Conservation (phyloP, 1,140 invertebrate genomes). For the Leptonema lineaticorne region DNA sequence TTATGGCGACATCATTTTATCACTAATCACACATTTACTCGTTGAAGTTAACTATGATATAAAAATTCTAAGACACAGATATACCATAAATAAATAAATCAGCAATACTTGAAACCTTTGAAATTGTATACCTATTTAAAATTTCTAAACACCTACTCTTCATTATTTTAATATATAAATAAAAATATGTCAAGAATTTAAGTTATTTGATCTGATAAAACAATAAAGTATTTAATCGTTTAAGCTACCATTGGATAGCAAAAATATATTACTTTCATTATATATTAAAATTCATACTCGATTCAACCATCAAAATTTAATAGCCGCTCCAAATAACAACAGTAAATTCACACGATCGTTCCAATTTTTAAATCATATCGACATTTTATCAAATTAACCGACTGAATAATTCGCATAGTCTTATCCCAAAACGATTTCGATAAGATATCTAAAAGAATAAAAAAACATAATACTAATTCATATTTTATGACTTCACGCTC, state of each 20-base stretch:
- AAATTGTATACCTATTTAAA: no score
- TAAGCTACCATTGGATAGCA: background rate
- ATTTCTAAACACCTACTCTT: no score
- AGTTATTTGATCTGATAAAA: no score
- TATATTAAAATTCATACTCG: background rate
- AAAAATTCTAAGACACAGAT: no score
- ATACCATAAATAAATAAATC: no score
- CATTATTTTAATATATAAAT: background rate
- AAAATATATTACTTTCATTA: background rate
- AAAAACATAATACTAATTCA: background rate
- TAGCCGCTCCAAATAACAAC: no score
- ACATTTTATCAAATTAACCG: background rate
- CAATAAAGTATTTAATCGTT: no score
- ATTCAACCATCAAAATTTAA: no score
- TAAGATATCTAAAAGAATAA: background rate
- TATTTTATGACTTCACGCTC: constrained; percentile 1
- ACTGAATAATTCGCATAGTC: background rate
- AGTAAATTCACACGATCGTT: no score
- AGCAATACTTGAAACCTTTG: no score
- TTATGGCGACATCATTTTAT: background rate
- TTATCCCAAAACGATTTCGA: constrained; percentile 1
- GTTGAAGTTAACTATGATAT: no score
- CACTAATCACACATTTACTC: background rate
- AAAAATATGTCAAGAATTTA: background rate
- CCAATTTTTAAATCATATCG: background rate